A percentile compares a stretch with the other conserved stretches of the same genome.
Evolutionary conservation across 1,140 invertebrate genomes (phyloP).

Genomic region (Macrocentrus cingulum): DNA sequence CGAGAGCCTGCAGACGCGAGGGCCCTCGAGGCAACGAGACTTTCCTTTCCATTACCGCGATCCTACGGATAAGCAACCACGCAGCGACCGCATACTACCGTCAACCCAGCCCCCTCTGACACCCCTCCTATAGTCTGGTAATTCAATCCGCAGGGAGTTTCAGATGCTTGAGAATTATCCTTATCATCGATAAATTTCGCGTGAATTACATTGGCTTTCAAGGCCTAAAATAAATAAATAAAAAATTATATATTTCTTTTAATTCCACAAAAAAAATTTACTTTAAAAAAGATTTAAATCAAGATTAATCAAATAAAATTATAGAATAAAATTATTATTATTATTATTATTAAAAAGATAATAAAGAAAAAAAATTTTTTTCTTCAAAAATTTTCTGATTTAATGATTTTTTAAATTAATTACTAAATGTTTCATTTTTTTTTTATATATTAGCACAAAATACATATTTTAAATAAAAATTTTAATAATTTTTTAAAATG

Average conservation of each 20-base stretch:
- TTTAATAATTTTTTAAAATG: too few relatives aligned
- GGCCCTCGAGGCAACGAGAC: conserved; percentile 28
- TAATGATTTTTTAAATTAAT: too few relatives aligned
- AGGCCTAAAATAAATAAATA: not conserved
- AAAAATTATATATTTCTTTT: not conserved
- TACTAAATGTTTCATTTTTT: too few relatives aligned
- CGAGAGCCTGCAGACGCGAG: conserved; percentile 16
- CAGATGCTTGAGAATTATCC: conserved; percentile 24
- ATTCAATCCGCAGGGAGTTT: conserved; percentile 28
- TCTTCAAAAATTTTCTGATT: too few relatives aligned
- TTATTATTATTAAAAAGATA: too few relatives aligned
- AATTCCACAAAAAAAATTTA: too few relatives aligned
- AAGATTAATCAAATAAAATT: too few relatives aligned
- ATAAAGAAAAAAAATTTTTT: too few relatives aligned
- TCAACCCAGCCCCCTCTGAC: not conserved
- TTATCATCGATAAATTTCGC: conserved; percentile 21
- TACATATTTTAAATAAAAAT: too few relatives aligned
- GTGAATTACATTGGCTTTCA: not conserved
- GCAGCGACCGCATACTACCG: conserved; percentile 20
- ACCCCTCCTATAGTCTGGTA: conserved; percentile 19
- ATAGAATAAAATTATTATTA: too few relatives aligned
- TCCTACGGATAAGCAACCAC: conserved; percentile 46
- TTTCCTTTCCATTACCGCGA: conserved; percentile 47
- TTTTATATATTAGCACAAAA: too few relatives aligned
- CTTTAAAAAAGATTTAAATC: too few relatives aligned